Conservation (phyloP, 2,797 vertebrate genomes). For the Morus bassanus region DNA sequence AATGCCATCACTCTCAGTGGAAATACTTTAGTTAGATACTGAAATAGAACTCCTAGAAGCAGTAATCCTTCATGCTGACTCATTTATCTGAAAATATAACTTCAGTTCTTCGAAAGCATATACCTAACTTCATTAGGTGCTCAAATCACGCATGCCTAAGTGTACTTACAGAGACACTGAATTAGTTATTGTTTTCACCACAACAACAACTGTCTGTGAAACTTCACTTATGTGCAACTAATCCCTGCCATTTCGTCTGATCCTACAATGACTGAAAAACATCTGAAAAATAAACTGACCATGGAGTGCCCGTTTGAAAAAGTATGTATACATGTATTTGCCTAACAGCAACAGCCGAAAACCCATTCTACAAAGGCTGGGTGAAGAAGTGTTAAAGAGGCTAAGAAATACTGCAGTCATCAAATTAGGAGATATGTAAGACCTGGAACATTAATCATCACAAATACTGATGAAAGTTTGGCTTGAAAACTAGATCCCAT, state of each 20-base stretch:
- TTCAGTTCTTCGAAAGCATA: constrained; percentile 48
- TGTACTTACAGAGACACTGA: neutral
- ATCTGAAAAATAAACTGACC: neutral
- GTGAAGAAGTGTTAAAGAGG: neutral
- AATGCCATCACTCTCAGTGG: neutral
- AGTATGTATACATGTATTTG: neutral
- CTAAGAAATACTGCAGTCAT: neutral
- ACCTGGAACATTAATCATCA: neutral
- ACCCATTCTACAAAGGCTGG: neutral
- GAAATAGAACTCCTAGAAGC: constrained; percentile 60
- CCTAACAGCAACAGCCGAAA: neutral
- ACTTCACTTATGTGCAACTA: neutral
- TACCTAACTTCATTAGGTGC: neutral
- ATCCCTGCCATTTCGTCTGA: neutral
- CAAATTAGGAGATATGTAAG: neutral
- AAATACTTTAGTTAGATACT: constrained; percentile 5
- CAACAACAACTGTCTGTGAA: neutral
- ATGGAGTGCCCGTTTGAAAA: neutral
- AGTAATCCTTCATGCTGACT: constrained; percentile 37
- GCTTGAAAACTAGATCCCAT: neutral
- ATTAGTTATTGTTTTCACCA: neutral
- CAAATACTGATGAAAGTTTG: neutral
- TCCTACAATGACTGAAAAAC: neutral
- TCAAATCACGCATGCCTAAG: neutral
- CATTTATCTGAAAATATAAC: constrained; percentile 28